Conservation (phyloP, 2,113 vertebrate species). For the Cryptotis parvus region DNA sequence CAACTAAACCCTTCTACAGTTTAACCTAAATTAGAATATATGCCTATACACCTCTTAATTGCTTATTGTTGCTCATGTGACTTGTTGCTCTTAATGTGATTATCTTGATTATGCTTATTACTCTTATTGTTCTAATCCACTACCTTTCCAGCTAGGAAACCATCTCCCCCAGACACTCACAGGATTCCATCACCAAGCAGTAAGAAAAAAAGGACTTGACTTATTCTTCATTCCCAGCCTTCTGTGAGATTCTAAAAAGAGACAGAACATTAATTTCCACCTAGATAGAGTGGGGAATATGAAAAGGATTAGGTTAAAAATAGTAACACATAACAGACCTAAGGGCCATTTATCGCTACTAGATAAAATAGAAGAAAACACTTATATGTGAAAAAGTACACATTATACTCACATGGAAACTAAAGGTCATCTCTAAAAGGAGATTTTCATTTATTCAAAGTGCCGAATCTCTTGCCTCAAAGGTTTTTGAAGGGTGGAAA, state of each 20-base stretch:
- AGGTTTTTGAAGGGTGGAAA: slow-evolving; percentile 3
- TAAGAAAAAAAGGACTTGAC: background rate
- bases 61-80: no score
- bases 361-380: background rate
- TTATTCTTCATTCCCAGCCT: background rate
- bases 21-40: background rate
- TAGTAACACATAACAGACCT: slow-evolving; percentile 21
- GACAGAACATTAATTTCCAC: background rate
- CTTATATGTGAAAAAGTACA: background rate
- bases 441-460: background rate
- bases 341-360: background rate
- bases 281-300: background rate
- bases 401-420: background rate
- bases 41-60: background rate
- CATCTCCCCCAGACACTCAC: background rate
- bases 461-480: background rate
- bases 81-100: no score
- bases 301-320: background rate
- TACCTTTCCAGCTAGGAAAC: background rate
- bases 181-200: background rate
- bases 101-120: background rate
- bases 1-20: background rate
- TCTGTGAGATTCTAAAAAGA: background rate
- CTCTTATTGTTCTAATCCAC: background rate
- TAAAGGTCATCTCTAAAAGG: background rate